A percentile compares a stretch with the other conserved stretches of the same genome.
phyloP scores from a whole-genome alignment of 2,797 vertebrate species.

The Borostomias antarcticus region DNA sequence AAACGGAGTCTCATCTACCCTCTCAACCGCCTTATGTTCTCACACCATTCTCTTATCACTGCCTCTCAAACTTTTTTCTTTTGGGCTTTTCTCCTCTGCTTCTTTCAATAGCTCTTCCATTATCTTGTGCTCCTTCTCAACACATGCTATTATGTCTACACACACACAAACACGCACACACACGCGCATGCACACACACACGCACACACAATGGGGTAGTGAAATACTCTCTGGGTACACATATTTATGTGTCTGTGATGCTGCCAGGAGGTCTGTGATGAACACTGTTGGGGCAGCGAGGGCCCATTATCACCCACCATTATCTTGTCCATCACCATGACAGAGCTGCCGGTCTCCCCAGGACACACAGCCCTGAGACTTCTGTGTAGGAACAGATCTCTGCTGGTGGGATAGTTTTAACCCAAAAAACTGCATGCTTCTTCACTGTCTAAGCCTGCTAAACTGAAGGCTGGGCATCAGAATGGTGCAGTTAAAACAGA shows the following conservation, averaged over 20 bases:
- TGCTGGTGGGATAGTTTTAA: background rate
- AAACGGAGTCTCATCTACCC: background rate
- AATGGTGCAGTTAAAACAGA: background rate
- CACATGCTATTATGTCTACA: no score
- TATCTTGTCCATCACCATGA: background rate
- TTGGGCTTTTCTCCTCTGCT: background rate
- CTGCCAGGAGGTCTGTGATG: background rate
- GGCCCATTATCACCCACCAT: background rate
- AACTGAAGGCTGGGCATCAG: background rate
- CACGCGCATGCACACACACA: constrained; percentile 1
- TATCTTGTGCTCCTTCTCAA: background rate
- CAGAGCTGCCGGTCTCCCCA: background rate
- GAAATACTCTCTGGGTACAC: background rate
- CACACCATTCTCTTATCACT: no score
- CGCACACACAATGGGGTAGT: background rate
- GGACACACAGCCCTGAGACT: background rate
- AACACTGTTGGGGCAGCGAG: background rate
- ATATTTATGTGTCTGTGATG: background rate
- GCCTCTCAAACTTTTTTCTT: no score
- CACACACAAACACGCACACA: constrained; percentile 13
- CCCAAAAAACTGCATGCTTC: background rate
- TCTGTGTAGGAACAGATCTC: background rate
- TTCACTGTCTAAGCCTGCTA: no score
- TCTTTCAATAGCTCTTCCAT: background rate
- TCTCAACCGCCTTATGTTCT: background rate